Evolutionary conservation across 2,797 vertebrate genomes (phyloP).

Genomic region (Nannoperca australis): DNA sequence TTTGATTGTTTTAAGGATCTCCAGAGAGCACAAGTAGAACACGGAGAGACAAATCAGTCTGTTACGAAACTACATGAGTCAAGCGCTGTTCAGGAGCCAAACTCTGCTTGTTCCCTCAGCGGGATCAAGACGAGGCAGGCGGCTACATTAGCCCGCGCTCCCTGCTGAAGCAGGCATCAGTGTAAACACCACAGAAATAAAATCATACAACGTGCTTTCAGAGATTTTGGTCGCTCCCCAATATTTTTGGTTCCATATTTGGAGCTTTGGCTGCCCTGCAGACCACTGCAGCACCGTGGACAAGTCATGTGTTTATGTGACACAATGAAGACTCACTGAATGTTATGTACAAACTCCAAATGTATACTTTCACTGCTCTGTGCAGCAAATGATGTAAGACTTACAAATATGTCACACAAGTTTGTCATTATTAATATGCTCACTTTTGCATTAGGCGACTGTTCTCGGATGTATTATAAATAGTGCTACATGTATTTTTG

Average conservation of each 20-base stretch:
- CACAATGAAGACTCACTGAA: slow-evolving; percentile 52
- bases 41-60: slow-evolving; percentile 1
- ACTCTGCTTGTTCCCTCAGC: slow-evolving; percentile 15
- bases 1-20: slow-evolving; percentile 10
- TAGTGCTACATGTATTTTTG: neutral
- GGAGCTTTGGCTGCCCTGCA: slow-evolving; percentile 56
- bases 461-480: neutral
- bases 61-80: slow-evolving; percentile 66
- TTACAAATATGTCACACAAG: slow-evolving; percentile 19
- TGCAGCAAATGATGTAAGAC: slow-evolving; percentile 26
- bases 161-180: slow-evolving; percentile 15
- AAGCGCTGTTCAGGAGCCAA: slow-evolving; percentile 47
- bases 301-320: slow-evolving; percentile 76
- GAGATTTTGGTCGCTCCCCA: slow-evolving; percentile 49
- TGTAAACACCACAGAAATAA: slow-evolving; percentile 60
- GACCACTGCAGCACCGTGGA: slow-evolving; percentile 31
- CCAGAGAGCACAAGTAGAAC: slow-evolving; percentile 17
- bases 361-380: slow-evolving; percentile 28
- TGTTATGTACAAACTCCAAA: slow-evolving; percentile 36
- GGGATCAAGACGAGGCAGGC: slow-evolving; percentile 12
- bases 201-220: slow-evolving; percentile 38
- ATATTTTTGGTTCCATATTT: slow-evolving; percentile 74
- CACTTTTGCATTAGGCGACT: neutral
- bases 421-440: neutral
- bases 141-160: slow-evolving; percentile 12